A percentile compares a stretch with the other conserved stretches of the same genome.
Conservation (phyloP, 2,888 invertebrate species). For the Palloptera scutellata region DNA sequence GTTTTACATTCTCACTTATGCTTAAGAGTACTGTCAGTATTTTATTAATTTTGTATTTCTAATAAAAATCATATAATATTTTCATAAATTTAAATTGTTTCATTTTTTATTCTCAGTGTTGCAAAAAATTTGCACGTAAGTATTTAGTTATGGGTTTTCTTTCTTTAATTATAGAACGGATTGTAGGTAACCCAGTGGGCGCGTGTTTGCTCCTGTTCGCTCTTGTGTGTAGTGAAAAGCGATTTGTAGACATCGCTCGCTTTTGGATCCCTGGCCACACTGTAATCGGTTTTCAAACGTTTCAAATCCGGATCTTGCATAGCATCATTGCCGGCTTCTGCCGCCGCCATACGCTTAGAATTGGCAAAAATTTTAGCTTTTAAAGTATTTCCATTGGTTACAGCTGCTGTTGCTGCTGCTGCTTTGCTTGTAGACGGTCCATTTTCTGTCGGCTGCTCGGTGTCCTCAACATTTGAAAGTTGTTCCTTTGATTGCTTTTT, state of each 20-base stretch:
- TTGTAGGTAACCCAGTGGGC: slow-evolving; percentile 99
- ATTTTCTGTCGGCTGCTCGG: background rate
- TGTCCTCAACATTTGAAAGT: too few species aligned
- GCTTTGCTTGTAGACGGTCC: slow-evolving; percentile 35
- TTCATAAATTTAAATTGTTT: slow-evolving; percentile 5
- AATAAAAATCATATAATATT: too few species aligned
- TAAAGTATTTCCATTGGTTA: slow-evolving; percentile 13
- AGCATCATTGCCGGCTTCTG: slow-evolving; percentile 37
- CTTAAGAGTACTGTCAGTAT: slow-evolving; percentile 5
- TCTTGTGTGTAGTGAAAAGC: slow-evolving; percentile 89
- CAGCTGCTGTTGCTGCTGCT: slow-evolving; percentile 14
- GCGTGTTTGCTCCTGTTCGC: slow-evolving; percentile 84
- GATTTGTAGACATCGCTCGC: slow-evolving; percentile 93
- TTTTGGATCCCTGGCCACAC: slow-evolving; percentile 89
- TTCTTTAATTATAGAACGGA: slow-evolving; percentile 85
- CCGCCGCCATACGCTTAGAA: slow-evolving; percentile 44
- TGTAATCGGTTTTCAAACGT: slow-evolving; percentile 81
- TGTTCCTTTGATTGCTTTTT: background rate
- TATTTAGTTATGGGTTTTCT: too few species aligned
- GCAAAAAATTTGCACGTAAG: slow-evolving; percentile 6
- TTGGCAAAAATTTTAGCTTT: slow-evolving; percentile 45
- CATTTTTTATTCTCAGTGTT: slow-evolving; percentile 16
- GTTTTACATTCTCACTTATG: background rate
- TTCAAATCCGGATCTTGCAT: slow-evolving; percentile 75
- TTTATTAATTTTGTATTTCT: slow-evolving; percentile 8